Conservation (phyloP, 2,888 invertebrate species). For the Cremastinae sp. region DNA sequence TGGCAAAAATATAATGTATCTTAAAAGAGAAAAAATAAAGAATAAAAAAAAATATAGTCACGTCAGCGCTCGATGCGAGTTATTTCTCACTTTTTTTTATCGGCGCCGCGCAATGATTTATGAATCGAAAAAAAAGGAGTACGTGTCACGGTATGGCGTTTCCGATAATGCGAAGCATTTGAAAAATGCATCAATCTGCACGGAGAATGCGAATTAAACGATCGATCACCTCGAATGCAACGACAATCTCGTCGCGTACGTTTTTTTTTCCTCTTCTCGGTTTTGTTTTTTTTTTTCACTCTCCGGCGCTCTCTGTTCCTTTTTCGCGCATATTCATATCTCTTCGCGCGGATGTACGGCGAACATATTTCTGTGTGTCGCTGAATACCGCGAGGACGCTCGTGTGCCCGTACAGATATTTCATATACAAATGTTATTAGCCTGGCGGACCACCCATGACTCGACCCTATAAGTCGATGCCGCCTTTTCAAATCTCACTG, state of each 20-base stretch:
- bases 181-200: slow-evolving; percentile 30
- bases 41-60: neutral
- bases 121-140: neutral
- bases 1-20: too few species aligned
- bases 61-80: neutral
- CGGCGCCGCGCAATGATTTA: neutral
- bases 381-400: slow-evolving; percentile 24
- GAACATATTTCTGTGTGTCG: slow-evolving; percentile 37
- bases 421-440: slow-evolving; percentile 71
- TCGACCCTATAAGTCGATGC: slow-evolving; percentile 74
- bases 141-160: neutral
- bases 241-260: neutral
- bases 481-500: slow-evolving; percentile 56
- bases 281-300: neutral
- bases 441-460: slow-evolving; percentile 79
- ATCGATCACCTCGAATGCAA: slow-evolving; percentile 1
- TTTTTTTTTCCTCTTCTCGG: slow-evolving; percentile 21
- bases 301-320: neutral
- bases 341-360: slow-evolving; percentile 33
- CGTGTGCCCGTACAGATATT: slow-evolving; percentile 28
- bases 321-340: slow-evolving; percentile 38
- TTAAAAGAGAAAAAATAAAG: neutral
- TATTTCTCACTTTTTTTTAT: neutral
- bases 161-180: slow-evolving; percentile 30
- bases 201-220: slow-evolving; percentile 20